These are phyloP conservation scores for Antheraea mylitta DNA, from an alignment of 1,140 invertebrate species.

Conservation along the genomic window DNA sequence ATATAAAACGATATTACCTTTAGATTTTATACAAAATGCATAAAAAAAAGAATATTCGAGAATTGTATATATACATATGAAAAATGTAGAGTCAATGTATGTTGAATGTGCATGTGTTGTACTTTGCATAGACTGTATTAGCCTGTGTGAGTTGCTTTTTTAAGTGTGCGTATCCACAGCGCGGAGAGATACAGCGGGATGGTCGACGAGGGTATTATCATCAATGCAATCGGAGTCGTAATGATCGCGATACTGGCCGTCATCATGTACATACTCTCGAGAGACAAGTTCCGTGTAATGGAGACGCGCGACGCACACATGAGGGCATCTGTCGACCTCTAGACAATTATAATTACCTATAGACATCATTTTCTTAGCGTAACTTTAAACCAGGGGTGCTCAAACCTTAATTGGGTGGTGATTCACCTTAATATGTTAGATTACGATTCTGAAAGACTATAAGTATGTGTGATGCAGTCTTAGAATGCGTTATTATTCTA, in stretches of 20 bases:
- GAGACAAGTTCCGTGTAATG: conserved; percentile 62
- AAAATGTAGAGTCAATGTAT: not conserved
- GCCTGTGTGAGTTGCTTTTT: conserved; percentile 42
- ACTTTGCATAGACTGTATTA: conserved; percentile 9
- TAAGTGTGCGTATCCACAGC: conserved; percentile 72
- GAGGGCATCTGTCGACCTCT: conserved; percentile 71
- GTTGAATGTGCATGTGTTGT: conserved; percentile 5
- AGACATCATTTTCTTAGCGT: not conserved
- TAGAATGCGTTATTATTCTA: too few species aligned
- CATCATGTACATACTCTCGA: conserved; percentile 76
- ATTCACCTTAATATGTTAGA: too few species aligned
- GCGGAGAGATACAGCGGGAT: conserved; percentile 80
- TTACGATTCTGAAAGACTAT: too few species aligned
- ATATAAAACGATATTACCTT: too few species aligned
- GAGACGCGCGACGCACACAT: conserved; percentile 53
- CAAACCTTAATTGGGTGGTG: too few species aligned
- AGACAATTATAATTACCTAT: conserved; percentile 29
- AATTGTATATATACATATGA: not conserved
- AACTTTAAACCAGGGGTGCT: too few species aligned
- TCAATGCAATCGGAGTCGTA: conserved; percentile 86
- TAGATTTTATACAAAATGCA: too few species aligned
- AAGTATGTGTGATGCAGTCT: too few species aligned
- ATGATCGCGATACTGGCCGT: conserved; percentile 85
- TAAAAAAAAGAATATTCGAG: not conserved
- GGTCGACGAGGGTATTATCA: conserved; percentile 85